phyloP scores from a whole-genome alignment of 1,140 invertebrate genomes.

The Ridgeia piscesae region DNA sequence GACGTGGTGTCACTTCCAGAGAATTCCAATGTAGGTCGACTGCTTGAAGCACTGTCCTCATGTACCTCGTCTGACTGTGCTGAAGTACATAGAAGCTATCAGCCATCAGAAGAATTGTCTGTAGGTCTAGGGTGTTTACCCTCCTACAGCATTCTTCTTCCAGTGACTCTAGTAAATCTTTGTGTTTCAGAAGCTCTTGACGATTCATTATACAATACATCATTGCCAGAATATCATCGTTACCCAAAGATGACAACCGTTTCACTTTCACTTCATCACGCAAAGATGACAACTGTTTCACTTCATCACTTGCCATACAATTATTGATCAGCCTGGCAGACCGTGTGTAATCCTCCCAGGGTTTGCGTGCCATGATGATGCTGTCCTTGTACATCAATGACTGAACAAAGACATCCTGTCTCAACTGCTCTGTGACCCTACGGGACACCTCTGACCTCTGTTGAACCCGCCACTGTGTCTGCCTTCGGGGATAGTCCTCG shows the following conservation, averaged over 20 bases:
- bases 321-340: neutral
- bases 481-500: neutral
- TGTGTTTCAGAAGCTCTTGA: neutral
- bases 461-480: neutral
- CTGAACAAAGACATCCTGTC: neutral
- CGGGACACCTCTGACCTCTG: neutral
- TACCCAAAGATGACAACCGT: neutral
- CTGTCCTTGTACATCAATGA: neutral
- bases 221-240: neutral
- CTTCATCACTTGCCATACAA: too few relatives aligned
- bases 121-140: neutral
- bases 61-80: neutral
- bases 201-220: neutral
- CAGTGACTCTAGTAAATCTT: neutral
- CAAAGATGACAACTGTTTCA: neutral
- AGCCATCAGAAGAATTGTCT: neutral
- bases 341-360: neutral
- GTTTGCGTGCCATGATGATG: neutral
- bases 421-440: neutral
- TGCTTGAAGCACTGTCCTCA: neutral
- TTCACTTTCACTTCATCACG: neutral
- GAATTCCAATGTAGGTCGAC: slow-evolving; percentile 8
- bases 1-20: neutral
- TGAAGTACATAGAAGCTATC: slow-evolving; percentile 10
- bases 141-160: slow-evolving; percentile 13